These are phyloP conservation scores for Flexamia atlantica DNA, from an alignment of 2,888 invertebrate genomes.

Conservation along the genomic window DNA sequence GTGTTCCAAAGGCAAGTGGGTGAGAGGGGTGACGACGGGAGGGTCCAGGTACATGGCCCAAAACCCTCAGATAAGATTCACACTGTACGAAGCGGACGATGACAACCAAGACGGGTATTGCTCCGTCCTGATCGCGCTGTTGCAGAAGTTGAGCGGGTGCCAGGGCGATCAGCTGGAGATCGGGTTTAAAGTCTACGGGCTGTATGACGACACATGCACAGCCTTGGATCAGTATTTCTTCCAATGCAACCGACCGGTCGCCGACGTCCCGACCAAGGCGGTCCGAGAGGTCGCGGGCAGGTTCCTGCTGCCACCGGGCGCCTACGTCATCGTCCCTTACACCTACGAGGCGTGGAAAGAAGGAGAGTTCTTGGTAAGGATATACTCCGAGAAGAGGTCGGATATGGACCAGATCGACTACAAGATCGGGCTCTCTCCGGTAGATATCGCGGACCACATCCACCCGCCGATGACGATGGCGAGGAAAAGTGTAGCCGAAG, in stretches of 20 bases:
- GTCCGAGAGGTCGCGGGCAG: neutral
- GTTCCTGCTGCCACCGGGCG: neutral
- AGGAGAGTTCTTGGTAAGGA: neutral
- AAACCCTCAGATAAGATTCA: conserved; percentile 18
- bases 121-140: neutral
- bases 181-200: neutral
- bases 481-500: neutral
- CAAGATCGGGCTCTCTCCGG: neutral
- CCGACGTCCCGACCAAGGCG: neutral
- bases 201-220: neutral
- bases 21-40: conserved; percentile 2
- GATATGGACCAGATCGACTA: neutral
- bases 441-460: neutral
- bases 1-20: neutral
- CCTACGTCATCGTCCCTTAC: neutral
- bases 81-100: neutral
- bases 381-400: neutral
- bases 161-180: neutral
- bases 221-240: neutral
- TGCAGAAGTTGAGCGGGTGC: neutral
- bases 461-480: neutral
- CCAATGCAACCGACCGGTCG: neutral
- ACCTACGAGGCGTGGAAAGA: neutral
- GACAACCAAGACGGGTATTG: neutral
- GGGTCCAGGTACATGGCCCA: neutral